Evolutionary conservation across 2,888 invertebrate genomes (phyloP).

Genomic region (Lasioglossum malachurum): DNA sequence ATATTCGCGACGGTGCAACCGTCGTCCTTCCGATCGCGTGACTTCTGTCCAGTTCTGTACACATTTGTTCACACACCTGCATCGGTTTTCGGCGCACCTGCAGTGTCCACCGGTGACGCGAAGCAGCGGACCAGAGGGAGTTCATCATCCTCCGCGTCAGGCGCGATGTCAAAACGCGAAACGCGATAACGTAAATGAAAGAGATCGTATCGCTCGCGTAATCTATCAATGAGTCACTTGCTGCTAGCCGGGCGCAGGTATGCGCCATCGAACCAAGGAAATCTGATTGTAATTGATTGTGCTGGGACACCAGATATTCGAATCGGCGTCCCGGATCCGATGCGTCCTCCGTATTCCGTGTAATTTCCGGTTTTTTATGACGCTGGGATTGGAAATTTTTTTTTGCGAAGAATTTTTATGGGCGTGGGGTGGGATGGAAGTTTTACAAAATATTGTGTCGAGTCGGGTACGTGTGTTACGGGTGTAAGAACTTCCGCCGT

Average conservation of each 20-base stretch:
- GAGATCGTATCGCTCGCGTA: slow-evolving; percentile 31
- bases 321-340: neutral
- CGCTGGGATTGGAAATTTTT: neutral
- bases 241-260: neutral
- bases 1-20: neutral
- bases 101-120: slow-evolving; percentile 19
- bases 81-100: slow-evolving; percentile 40
- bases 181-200: slow-evolving; percentile 36
- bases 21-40: slow-evolving; percentile 26
- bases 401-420: neutral
- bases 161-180: slow-evolving; percentile 29
- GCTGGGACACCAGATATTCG: neutral
- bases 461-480: neutral
- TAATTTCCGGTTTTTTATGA: neutral
- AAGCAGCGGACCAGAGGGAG: neutral
- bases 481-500: neutral
- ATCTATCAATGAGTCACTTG: slow-evolving; percentile 56
- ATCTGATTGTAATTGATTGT: slow-evolving; percentile 13
- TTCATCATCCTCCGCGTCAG: slow-evolving; percentile 21
- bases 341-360: neutral
- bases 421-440: neutral
- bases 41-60: slow-evolving; percentile 19
- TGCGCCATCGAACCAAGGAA: neutral
- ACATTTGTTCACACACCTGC: neutral
- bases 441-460: neutral